Evolutionary conservation across 2,113 vertebrate genomes (phyloP), one percentile per base, ranked within the genome.

Genomic region (Amphiprion percula): DNA sequence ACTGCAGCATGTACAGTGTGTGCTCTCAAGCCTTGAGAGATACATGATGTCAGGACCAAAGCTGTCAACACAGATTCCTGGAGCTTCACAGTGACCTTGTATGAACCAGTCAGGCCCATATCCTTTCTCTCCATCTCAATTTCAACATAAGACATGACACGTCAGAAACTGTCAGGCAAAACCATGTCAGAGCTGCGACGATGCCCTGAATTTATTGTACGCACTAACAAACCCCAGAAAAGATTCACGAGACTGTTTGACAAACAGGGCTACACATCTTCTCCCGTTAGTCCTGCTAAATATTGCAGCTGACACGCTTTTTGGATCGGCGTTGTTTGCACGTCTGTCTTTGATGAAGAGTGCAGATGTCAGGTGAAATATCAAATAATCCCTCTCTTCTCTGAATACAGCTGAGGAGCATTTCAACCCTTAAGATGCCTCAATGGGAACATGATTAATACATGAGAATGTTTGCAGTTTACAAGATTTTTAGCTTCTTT

Each of bases 21-120:
- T n/a, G 33, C 59, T 55, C 59, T 72, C 19, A 49, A 75, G 65
- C 80, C 52, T 56, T 76, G 44, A 33, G 78, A 78, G 50, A 83
- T 15, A 52, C 49, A 37, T 26, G 52, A 77, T 60, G 83, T 76
- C 37, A 64, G 47, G 52, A 74, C 46, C 26, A 70, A 59, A 77
- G 70, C 85, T 65, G 80, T 83, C 82, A 83, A 50, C 71, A 52
- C 15, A 17, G 71, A 83, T 89, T 76, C 83, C 33, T 74, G 16
- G 50, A 86, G 70, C 67, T 74, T 60, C 46, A 44, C 77, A 6
- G 23, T 72, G 83, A 85, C 84, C 85, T 86, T 81, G 73, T 23
- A 41, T 78, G 71, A 83, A 77, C 71, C 60, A 37, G 47, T 76
- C 74, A 63, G 64, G 28, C 65, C 68, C 23, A 10, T 24, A 81